These are phyloP conservation scores for Macrobrachium nipponense DNA, from an alignment of 1,140 invertebrate species.

Conservation along the genomic window DNA sequence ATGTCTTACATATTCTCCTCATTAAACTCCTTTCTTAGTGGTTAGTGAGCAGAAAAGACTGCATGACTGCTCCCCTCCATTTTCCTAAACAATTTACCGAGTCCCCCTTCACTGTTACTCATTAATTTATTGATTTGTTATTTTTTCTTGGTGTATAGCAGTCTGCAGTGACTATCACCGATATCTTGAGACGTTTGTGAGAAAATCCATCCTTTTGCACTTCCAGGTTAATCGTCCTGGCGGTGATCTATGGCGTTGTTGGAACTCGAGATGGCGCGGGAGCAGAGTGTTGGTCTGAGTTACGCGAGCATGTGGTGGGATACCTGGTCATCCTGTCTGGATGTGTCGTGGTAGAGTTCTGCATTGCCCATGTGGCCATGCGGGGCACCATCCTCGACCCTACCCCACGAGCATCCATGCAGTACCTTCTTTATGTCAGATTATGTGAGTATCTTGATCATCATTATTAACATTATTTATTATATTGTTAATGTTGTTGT, in stretches of 20 bases:
- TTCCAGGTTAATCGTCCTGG: slow-evolving; percentile 60
- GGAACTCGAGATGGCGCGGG: slow-evolving; percentile 24
- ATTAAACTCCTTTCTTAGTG: no score
- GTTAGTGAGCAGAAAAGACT: no score
- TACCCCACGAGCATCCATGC: slow-evolving; percentile 79
- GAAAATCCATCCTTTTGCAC: neutral
- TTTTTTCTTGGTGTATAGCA: neutral
- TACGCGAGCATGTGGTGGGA: slow-evolving; percentile 80
- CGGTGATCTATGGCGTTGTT: slow-evolving; percentile 58
- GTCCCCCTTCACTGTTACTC: no score
- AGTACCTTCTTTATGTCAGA: slow-evolving; percentile 85
- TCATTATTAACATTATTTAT: no score
- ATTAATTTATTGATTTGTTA: no score
- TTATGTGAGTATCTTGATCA: slow-evolving; percentile 75
- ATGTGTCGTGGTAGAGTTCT: slow-evolving; percentile 79
- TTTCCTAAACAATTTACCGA: no score
- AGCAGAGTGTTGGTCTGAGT: slow-evolving; percentile 60
- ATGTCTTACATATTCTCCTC: no score
- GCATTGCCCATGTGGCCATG: slow-evolving; percentile 81
- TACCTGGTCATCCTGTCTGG: slow-evolving; percentile 78
- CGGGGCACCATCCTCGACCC: slow-evolving; percentile 86
- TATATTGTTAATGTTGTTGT: no score
- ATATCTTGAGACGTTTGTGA: neutral
- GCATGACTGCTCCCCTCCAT: no score
- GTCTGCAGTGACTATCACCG: neutral